Conservation (phyloP, 1,140 invertebrate species). For the Drosophila sproati region DNA sequence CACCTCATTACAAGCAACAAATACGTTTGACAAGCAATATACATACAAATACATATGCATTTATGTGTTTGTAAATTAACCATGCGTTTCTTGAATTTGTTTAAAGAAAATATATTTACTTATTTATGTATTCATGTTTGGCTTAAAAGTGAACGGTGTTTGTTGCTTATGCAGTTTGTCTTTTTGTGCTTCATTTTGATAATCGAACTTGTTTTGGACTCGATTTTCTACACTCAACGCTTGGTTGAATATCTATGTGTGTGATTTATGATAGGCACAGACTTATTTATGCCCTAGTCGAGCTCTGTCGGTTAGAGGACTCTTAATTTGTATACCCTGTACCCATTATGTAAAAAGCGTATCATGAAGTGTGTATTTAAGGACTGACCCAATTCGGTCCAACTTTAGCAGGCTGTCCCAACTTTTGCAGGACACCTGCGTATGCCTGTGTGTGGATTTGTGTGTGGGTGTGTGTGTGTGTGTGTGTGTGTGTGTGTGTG, state of each 20-base stretch:
- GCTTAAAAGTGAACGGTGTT: too few relatives aligned
- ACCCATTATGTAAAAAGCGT: background rate
- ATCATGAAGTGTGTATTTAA: background rate
- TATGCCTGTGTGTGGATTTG: conserved; percentile 20
- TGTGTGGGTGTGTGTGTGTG: conserved; percentile 35
- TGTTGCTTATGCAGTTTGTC: too few relatives aligned
- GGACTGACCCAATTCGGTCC: background rate
- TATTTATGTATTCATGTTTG: too few relatives aligned
- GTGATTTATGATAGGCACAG: too few relatives aligned
- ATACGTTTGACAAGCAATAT: background rate
- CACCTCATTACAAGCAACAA: conserved; percentile 41
- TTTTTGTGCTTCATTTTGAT: too few relatives aligned
- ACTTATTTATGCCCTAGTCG: too few relatives aligned
- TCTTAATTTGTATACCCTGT: background rate
- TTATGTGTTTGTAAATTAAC: too few relatives aligned
- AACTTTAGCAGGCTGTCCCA: background rate
- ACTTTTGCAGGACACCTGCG: background rate
- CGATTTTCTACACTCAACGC: too few relatives aligned
- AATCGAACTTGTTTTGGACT: too few relatives aligned
- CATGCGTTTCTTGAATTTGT: background rate
- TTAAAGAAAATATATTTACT: too few relatives aligned
- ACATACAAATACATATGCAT: background rate
- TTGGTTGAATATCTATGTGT: too few relatives aligned
- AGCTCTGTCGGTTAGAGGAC: background rate
- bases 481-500: background rate